These are phyloP conservation scores for Geococcyx californianus DNA, from an alignment of 2,113 vertebrate genomes.

Conservation along the genomic window DNA sequence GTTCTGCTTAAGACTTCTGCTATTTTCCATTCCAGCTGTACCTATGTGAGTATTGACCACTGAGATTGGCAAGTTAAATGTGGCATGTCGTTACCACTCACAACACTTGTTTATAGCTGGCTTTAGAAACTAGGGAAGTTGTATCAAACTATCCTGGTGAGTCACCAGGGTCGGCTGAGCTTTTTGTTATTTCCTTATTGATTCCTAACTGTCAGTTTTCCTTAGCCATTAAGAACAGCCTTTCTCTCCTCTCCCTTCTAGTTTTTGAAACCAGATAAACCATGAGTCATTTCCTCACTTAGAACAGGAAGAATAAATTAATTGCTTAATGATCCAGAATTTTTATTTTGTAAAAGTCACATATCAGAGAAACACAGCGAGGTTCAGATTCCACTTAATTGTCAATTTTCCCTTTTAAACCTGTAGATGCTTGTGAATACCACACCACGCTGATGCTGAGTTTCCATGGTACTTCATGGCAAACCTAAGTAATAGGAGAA, in stretches of 20 bases:
- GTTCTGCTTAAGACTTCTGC: background rate
- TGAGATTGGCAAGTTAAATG: background rate
- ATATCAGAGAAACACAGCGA: background rate
- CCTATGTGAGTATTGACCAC: background rate
- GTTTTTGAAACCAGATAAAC: background rate
- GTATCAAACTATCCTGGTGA: rapidly evolving
- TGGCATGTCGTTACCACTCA: background rate
- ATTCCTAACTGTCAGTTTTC: background rate
- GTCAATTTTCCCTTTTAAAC: background rate
- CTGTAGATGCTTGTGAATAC: background rate
- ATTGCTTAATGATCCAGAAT: background rate
- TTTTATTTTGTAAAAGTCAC: background rate
- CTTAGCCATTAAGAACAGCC: background rate
- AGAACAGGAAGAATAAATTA: background rate
- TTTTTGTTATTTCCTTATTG: background rate
- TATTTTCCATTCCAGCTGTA: background rate
- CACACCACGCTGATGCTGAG: background rate
- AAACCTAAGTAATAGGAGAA: background rate
- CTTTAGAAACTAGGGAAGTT: background rate
- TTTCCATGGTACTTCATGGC: background rate
- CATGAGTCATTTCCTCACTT: background rate
- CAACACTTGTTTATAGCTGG: background rate
- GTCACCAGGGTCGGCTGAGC: background rate
- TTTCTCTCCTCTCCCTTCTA: background rate
- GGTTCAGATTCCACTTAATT: background rate